Evolutionary conservation across 1,140 invertebrate genomes (phyloP), one percentile per base, ranked within the genome.

Genomic region (Listronotus bonariensis): DNA sequence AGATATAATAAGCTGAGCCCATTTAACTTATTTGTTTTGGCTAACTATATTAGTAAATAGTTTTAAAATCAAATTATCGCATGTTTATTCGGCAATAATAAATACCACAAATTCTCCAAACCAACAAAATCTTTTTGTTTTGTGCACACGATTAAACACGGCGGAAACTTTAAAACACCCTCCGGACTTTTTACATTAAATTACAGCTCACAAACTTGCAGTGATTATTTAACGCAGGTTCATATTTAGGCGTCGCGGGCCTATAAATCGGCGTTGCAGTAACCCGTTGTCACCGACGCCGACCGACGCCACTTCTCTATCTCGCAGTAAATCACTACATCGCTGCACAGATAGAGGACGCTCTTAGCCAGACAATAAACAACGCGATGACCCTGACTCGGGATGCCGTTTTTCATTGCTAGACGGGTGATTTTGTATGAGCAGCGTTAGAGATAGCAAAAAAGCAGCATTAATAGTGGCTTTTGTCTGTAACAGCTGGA

Each of bases 311-410:
- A 41, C 57, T 31, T 59, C 57, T 59, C 57, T 59, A 59, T 59
- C 57, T 59, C 45, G 43, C 43, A 48, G 57, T 59, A 59, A 59
- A 59, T 59, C 57, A 59, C 57, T 17, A 34, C 58, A 61, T 61
- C 58, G 58, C 58, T 9, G 58, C 58, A 26, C 58, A 52, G 58
- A 52, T 61, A 60, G 48, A 46, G 32, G 36, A 45, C 56, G 58
- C 58, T 61, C 46, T 61, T 61, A 61, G 46, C 43, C 58, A 12
- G 17, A 61, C 42, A 48, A 61, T 58, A 59, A 51, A 61, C 58
- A 61, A 52, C 32, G 43, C 58, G 58, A 61, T 53, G 42, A 48
- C 20, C 43, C 18, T 36, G 26, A 53, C 26, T 52, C 1, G 46
- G 58, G 58, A 61, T 34, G 58, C 40, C 26, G 32, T 61, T 61